Evolutionary conservation across 1,140 invertebrate genomes (phyloP), one percentile per base, ranked within the genome.

Genomic region (Drosophila pseudoananassae): DNA sequence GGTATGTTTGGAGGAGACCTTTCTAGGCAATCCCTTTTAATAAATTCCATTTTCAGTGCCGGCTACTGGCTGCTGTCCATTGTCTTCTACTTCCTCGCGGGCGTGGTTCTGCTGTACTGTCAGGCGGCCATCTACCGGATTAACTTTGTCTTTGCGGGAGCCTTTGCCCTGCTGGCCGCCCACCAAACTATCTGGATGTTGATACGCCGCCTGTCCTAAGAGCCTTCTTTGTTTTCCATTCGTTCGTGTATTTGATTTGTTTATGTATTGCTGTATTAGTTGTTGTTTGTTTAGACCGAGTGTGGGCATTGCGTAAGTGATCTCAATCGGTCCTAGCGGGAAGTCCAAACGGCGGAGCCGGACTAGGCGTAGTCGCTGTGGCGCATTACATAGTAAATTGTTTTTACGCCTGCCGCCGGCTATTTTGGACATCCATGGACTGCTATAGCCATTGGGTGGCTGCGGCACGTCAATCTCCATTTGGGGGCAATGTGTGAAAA

Each of bases 81-180:
- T 2, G n/a, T 94, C 12, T 69, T 94, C 1, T 93, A 93, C 61
- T 58, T 92, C 1, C 84, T 93, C 31, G 93, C 93, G 12, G 89
- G 93, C 7, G 78, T 93, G 27, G 92, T 92, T 29, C 76, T 94
- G 45, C 88, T 93, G 3, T 92, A 94, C 59, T 93, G 93, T 9
- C 93, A 94, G 31, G 91, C 93, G n/a, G 92, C 93, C 0, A 75
- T 94, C 7, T 93, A 93, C 68, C 79, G 94, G 12, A 90, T 95
- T 3, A 94, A 93, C 74, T 94, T 93, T 85, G 90, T 93, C 15
- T 88, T 95, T 15, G 92, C 93, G 10, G 87, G 91, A 6, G 90
- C 93, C 46, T 93, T 94, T 69, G 81, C 90, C 0, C 52, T 94
- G 8, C 92, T 94, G 14, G 92, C 93, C 4, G 15, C 93, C 7